Conservation (phyloP, 2,797 vertebrate genomes). For the Paramormyrops hopkinsi region DNA sequence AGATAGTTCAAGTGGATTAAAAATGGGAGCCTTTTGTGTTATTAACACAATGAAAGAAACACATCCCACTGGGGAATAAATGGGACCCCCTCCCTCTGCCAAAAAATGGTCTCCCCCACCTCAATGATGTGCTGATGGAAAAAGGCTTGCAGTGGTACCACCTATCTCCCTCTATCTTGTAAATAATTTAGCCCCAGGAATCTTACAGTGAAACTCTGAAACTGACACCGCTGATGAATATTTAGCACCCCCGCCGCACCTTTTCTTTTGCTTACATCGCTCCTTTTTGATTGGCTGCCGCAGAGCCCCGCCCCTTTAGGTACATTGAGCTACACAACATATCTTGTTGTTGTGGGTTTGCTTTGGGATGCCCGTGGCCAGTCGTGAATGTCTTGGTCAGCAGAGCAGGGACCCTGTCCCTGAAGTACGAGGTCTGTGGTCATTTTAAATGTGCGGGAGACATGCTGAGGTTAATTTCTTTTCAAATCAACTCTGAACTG, state of each 20-base stretch:
- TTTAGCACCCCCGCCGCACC: conserved; percentile 47
- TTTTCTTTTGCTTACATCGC: conserved; percentile 25
- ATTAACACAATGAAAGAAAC: neutral
- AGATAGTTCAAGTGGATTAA: neutral
- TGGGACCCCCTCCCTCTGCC: neutral
- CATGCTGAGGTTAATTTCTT: neutral
- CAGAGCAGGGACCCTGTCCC: neutral
- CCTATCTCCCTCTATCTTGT: conserved; percentile 30
- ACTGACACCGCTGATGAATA: conserved; percentile 57
- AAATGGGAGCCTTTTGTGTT: neutral
- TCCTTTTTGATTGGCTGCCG: conserved; percentile 18
- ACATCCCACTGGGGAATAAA: neutral
- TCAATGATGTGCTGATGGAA: neutral
- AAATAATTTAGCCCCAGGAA: conserved; percentile 41
- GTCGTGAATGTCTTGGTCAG: neutral
- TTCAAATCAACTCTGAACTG: neutral
- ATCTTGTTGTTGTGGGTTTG: neutral
- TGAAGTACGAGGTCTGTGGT: neutral
- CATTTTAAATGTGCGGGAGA: neutral
- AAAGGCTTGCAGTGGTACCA: neutral
- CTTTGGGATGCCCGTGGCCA: neutral
- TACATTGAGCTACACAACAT: neutral
- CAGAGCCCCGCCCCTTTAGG: neutral
- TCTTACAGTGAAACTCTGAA: conserved; percentile 42
- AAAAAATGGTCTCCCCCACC: neutral